These are phyloP conservation scores for Oeneis ivallda DNA, from an alignment of 2,888 invertebrate species.

Conservation along the genomic window DNA sequence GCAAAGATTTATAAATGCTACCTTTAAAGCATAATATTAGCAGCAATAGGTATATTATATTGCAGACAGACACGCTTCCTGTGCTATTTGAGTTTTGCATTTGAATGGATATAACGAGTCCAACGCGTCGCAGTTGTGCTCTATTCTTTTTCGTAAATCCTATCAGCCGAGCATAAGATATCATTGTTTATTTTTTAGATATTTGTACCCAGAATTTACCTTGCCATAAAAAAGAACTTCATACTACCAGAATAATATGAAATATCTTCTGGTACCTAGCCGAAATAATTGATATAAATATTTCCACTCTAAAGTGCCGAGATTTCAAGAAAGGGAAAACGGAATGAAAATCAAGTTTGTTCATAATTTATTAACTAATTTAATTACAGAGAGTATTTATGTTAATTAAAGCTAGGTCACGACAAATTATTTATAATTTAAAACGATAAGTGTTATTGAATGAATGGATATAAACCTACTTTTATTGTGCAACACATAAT, in stretches of 20 bases:
- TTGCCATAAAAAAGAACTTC: background rate
- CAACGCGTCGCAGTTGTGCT: background rate
- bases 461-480: too few species aligned
- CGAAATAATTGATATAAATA: too few species aligned
- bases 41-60: background rate
- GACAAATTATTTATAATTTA: background rate
- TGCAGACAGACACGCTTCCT: slow-evolving; percentile 1
- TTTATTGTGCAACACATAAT: too few species aligned
- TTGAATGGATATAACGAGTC: slow-evolving; percentile 5
- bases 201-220: background rate
- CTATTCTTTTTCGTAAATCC: slow-evolving; percentile 4
- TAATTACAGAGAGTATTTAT: background rate
- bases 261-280: too few species aligned
- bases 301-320: background rate
- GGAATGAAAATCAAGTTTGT: background rate
- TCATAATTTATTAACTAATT: background rate
- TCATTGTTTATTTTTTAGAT: background rate
- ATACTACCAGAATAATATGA: background rate
- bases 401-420: background rate
- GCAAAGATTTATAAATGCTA: too few species aligned
- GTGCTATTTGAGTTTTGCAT: slow-evolving; percentile 8
- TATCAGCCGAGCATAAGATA: background rate
- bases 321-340: background rate
- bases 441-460: too few species aligned
- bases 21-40: background rate